Evolutionary conservation across 2,113 vertebrate species (phyloP).

Genomic region (Rhea americana): DNA sequence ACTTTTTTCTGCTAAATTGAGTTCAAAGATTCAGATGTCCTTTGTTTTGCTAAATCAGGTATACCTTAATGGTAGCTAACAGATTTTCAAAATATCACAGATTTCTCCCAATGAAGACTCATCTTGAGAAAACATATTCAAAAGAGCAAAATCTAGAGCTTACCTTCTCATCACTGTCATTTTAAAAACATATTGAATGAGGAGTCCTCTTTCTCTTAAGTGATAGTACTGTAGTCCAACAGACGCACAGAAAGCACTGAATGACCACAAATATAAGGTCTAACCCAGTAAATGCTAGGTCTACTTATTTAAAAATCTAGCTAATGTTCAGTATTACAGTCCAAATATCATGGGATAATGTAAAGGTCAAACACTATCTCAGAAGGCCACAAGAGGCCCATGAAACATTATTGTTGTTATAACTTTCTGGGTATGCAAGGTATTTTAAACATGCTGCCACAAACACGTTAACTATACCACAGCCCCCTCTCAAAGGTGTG

Average conservation of each 20-base stretch:
- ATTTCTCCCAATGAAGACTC: not conserved
- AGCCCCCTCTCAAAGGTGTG: not conserved
- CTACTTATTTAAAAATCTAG: not conserved
- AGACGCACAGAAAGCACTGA: not conserved
- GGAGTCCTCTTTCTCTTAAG: not conserved
- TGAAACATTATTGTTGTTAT: not conserved
- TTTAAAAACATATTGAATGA: not conserved
- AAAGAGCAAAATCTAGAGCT: not conserved
- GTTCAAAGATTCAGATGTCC: not conserved
- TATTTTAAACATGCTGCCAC: not conserved
- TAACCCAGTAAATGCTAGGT: not conserved
- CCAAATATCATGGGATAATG: not conserved
- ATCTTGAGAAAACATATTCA: not conserved
- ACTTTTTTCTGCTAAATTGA: not conserved
- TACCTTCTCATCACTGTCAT: not conserved
- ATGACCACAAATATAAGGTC: not conserved
- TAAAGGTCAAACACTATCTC: not conserved
- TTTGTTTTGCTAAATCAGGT: not conserved
- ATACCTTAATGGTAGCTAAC: not conserved
- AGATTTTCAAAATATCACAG: not conserved
- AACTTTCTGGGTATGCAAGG: not conserved
- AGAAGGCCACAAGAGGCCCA: not conserved
- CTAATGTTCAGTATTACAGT: not conserved
- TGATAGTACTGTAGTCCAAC: not conserved
- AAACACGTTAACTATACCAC: not conserved